Percentiles rank a stretch among this genome's conserved stretches.
phyloP scores from a whole-genome alignment of 2,888 invertebrate genomes.

The Thymelicus lineola region DNA sequence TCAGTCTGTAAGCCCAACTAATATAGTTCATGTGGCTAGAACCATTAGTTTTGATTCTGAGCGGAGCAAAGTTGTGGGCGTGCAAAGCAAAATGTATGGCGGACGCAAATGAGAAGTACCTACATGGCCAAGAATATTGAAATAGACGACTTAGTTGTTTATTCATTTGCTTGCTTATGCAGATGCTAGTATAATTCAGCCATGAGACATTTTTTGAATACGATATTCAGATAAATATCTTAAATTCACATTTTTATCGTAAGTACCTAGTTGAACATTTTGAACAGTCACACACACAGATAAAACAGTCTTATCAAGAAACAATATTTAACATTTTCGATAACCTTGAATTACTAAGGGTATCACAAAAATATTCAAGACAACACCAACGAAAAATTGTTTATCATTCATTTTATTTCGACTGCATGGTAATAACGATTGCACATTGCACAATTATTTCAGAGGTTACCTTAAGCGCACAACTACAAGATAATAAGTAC shows the following conservation, averaged over 20 bases:
- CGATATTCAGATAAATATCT: neutral
- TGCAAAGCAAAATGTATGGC: slow-evolving; percentile 73
- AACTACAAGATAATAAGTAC: too few species aligned
- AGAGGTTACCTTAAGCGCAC: too few species aligned
- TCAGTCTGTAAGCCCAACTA: slow-evolving; percentile 61
- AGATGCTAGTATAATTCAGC: slow-evolving; percentile 16
- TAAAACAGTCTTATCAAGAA: too few species aligned
- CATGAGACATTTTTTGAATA: neutral
- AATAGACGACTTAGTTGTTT: slow-evolving; percentile 45
- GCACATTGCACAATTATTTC: too few species aligned
- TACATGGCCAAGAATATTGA: slow-evolving; percentile 50
- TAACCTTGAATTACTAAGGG: too few species aligned
- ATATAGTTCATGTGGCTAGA: slow-evolving; percentile 63
- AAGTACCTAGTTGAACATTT: too few species aligned
- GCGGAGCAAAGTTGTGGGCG: slow-evolving; percentile 57
- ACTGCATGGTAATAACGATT: too few species aligned
- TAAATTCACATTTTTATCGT: neutral
- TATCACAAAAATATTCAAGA: too few species aligned
- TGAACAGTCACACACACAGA: too few species aligned
- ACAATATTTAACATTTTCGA: too few species aligned
- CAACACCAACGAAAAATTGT: too few species aligned
- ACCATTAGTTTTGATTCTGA: slow-evolving; percentile 71
- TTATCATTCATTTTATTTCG: too few species aligned
- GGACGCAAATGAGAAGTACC: slow-evolving; percentile 72
- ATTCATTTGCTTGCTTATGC: slow-evolving; percentile 27